Percentiles rank a stretch among this genome's conserved stretches.
Evolutionary conservation across 2,888 invertebrate genomes (phyloP).

Genomic region (Flabesymbios commensalis): DNA sequence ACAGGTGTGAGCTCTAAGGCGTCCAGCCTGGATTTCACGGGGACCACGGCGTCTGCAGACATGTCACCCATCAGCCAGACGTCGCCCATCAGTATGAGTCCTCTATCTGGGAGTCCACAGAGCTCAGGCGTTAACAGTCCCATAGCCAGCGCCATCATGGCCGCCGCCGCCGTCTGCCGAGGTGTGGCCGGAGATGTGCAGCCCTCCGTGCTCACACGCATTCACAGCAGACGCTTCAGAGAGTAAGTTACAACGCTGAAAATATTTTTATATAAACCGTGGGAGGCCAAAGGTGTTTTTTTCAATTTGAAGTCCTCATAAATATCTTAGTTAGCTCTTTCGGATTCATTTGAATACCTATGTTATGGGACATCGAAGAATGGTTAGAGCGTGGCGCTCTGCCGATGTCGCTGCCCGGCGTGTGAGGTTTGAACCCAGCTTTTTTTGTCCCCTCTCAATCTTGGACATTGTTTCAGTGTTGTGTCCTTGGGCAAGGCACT

Average conservation of each 20-base stretch:
- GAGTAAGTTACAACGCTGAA: conserved; percentile 57
- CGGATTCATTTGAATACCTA: too few relatives aligned
- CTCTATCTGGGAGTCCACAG: conserved; percentile 52
- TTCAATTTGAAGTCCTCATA: too few relatives aligned
- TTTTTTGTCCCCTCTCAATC: too few relatives aligned
- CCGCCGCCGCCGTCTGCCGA: neutral
- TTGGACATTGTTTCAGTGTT: too few relatives aligned
- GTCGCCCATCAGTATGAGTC: conserved; percentile 58
- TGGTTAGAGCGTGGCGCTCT: too few relatives aligned
- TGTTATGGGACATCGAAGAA: too few relatives aligned
- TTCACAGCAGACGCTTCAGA: conserved; percentile 62
- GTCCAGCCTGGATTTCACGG: conserved; percentile 7
- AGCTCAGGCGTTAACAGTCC: conserved; percentile 55
- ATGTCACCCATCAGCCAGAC: conserved; percentile 60
- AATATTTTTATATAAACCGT: too few relatives aligned
- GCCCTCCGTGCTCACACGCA: conserved; percentile 47
- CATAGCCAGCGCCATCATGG: conserved; percentile 38
- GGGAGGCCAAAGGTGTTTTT: too few relatives aligned
- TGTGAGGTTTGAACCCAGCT: too few relatives aligned
- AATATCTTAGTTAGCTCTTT: too few relatives aligned
- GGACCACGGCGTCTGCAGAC: conserved; percentile 50
- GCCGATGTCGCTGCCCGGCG: too few relatives aligned
- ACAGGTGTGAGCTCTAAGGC: conserved; percentile 46
- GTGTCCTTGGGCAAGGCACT: too few relatives aligned
- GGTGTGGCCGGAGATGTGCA: conserved; percentile 31